Base-by-base conservation (phyloP, 2,888 invertebrate species). In the Leucoma salicis region DNA sequence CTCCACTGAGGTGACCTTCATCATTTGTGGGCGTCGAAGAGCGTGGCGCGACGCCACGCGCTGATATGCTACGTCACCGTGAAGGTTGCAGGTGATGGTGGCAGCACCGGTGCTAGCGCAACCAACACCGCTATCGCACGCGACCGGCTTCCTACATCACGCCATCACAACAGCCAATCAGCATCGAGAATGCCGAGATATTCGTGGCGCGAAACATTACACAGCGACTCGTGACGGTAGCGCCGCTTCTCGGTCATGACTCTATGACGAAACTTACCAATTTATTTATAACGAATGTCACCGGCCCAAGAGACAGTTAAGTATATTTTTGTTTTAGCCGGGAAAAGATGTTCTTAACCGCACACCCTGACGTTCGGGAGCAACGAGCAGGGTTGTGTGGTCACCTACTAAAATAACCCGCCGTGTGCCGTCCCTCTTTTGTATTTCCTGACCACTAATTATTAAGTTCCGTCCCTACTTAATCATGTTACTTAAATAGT, bases 131-230 rank as follows among this genome's bases (percentile, higher is more conserved):
- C 51, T 37, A 33, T 36, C 44, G 28, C 14, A 45, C 39, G 14
- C 43, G 35, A 43, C 35, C 65, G 63, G 56, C 61, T 46, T 58
- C 61, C 49, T 53, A 68, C 68, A 78, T 87, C 88, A 86, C 87
- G 86, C 88, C 85, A 88, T 70, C 51, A 46, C 47, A 46, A 51
- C 67, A 58, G 64, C 88, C 87, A 88, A 88, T 88, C 77, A 74
- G 67, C 52, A 31, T 58, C 31, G 66, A 21, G 21, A 21, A 21
- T 21, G 8, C 21, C 6, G 37, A 63, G 62, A 48, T 59, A 69
- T 46, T 62, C 58, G 66, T 75, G 72, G 74, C 75, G 76, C 73
- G 71, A 74, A 74, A 68, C 66, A 57, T 57, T 66, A 46, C 57
- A 58, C 56, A 61, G 57, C 53, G 52, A 35, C 58, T 64, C 64